These are phyloP conservation scores for Microtus montanus DNA, from an alignment of 2,113 vertebrate genomes.

Conservation along the genomic window DNA sequence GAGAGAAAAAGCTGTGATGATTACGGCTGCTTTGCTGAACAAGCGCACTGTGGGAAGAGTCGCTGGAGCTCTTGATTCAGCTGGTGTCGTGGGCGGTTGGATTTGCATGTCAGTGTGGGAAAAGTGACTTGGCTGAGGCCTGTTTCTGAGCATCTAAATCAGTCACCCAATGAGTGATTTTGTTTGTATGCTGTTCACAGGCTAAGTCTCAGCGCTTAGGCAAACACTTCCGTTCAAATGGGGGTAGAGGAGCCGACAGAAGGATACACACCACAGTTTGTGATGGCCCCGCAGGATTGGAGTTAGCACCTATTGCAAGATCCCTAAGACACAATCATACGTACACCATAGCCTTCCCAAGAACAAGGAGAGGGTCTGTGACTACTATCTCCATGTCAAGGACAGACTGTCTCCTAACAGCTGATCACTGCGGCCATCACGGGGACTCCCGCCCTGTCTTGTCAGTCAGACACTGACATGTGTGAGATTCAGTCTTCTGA, in stretches of 20 bases:
- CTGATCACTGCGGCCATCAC: background rate
- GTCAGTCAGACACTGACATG: background rate
- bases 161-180: slow-evolving; percentile 7
- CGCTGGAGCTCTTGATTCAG: background rate
- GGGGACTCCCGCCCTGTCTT: background rate
- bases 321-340: background rate
- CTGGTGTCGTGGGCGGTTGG: background rate
- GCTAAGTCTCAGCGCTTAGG: background rate
- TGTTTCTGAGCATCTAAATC: slow-evolving; percentile 59
- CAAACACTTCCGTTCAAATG: background rate
- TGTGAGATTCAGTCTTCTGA: background rate
- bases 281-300: background rate
- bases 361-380: background rate
- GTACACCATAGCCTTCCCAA: background rate
- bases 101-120: background rate
- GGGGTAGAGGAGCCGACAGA: background rate
- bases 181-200: slow-evolving; percentile 33
- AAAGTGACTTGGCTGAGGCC: background rate
- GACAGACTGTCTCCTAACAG: background rate
- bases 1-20: background rate
- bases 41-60: background rate
- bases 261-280: background rate
- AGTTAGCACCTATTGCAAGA: background rate
- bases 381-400: background rate
- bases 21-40: too few relatives aligned